These are phyloP conservation scores for Pseudochromis fuscus DNA, from an alignment of 2,797 vertebrate species.

Conservation along the genomic window DNA sequence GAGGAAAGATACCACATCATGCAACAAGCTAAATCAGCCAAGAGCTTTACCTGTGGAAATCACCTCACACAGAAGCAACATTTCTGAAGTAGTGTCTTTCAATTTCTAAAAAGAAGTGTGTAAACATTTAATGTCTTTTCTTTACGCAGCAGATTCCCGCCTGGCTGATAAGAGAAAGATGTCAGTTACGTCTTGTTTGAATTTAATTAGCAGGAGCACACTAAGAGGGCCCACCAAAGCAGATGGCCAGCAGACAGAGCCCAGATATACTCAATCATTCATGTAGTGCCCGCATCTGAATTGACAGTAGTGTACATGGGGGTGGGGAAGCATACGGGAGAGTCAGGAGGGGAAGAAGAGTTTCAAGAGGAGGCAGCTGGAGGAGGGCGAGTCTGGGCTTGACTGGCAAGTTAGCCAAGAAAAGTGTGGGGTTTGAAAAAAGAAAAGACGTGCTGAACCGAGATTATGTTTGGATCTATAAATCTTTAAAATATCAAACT, in stretches of 20 bases:
- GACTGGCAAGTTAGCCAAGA: slow-evolving; percentile 53
- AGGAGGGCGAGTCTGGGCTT: slow-evolving; percentile 69
- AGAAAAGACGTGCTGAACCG: not conserved
- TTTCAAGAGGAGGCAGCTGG: slow-evolving; percentile 30
- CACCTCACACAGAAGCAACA: not conserved
- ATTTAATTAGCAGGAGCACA: slow-evolving; percentile 71
- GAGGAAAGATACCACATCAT: slow-evolving; percentile 13
- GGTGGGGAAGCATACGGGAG: slow-evolving; percentile 24
- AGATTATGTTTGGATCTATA: too few species aligned
- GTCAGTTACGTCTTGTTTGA: slow-evolving; percentile 66
- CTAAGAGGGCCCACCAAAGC: slow-evolving; percentile 37
- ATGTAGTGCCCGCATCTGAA: slow-evolving; percentile 31
- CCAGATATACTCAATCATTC: slow-evolving; percentile 49
- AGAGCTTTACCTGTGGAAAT: not conserved
- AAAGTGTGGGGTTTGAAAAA: slow-evolving; percentile 37
- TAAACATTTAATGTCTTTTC: slow-evolving; percentile 3
- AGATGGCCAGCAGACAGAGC: slow-evolving; percentile 67
- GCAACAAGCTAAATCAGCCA: not conserved
- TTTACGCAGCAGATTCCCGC: slow-evolving; percentile 55
- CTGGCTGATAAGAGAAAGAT: slow-evolving; percentile 16
- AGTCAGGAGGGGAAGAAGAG: slow-evolving; percentile 16
- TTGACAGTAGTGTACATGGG: slow-evolving; percentile 11
- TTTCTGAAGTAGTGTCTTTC: not conserved
- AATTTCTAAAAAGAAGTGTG: not conserved
- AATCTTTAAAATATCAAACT: too few species aligned